Base-by-base conservation (phyloP, 2,797 vertebrate genomes). In the Odontamblyopus lacepedii region DNA sequence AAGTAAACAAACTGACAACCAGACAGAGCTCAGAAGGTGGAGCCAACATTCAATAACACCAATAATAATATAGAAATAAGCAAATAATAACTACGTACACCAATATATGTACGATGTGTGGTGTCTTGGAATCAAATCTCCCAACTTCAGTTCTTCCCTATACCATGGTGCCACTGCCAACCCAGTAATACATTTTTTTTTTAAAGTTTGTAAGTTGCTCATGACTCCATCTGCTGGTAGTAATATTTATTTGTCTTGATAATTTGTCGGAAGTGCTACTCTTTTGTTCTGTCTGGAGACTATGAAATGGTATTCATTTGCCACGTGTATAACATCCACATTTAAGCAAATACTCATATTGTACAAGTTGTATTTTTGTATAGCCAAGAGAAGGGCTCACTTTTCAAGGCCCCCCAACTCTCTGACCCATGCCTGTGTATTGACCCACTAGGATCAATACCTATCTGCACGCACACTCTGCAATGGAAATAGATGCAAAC, bases 391-490 rank as follows among this genome's bases (percentile, higher is more conserved):
- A 56, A 55, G 63, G 53, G 76, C 81, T 87, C 79, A 76, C 70
- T 69, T 87, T 81, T 76, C 73, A 74, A 62, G 73, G 74, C 77
- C 69, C 69, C 66, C 64, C 67, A 70, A 66, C 73, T 75, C 68
- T 73, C 69, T 78, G 67, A 81, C 48, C 62, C 55, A 82, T 82
- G 76, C 66, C 61, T 72, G 53, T 9, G 61, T 72, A 78, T 83
- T 5, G 68, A 86, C 62, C 48, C 67, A 26, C 56, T 63, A 23
- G 65, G 74, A 87, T 85, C 83, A 74, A 78, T 89, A 82, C 30
- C 70, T 70, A 78, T 78, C 63, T 69, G 51, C 38, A 12, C 50
- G 56, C 60, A 64, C 19, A 8, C 53, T 55, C 73, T 61, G 59
- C 55, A 51, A 69, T 77, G 63, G 71, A 65, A 82, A 75, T 51